These are phyloP conservation scores for Mastacembelus armatus DNA, from an alignment of 2,797 vertebrate species.

Conservation along the genomic window DNA sequence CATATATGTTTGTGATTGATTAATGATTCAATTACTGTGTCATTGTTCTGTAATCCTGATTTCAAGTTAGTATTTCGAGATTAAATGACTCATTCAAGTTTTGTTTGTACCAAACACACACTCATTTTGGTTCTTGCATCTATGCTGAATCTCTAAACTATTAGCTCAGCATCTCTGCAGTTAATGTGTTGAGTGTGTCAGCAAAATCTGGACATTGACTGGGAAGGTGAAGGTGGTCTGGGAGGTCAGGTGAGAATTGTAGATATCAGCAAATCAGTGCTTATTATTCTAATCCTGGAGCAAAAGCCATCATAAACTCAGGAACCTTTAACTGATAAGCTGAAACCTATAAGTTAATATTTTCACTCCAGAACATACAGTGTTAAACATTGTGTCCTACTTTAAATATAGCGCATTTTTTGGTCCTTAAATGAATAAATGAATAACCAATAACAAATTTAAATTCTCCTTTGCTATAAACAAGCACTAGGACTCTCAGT, in stretches of 20 bases:
- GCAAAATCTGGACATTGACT: conserved; percentile 3
- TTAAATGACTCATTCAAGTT: neutral
- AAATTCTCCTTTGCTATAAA: neutral
- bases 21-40: neutral
- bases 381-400: too few relatives aligned
- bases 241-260: neutral
- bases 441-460: neutral
- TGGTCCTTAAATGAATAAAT: conserved; percentile 5
- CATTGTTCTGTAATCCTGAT: conserved; percentile 9
- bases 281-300: neutral
- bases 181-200: conserved; percentile 27
- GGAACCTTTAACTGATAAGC: too few relatives aligned
- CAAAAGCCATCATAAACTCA: neutral
- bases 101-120: neutral
- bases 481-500: neutral
- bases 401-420: neutral
- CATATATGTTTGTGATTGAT: neutral
- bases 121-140: neutral
- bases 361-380: too few relatives aligned
- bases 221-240: conserved; percentile 18
- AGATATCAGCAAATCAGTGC: neutral
- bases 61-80: neutral
- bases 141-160: neutral
- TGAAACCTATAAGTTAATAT: too few relatives aligned
- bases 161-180: conserved; percentile 11